phyloP scores from a whole-genome alignment of 2,113 vertebrate genomes.

The Paralichthys olivaceus region DNA sequence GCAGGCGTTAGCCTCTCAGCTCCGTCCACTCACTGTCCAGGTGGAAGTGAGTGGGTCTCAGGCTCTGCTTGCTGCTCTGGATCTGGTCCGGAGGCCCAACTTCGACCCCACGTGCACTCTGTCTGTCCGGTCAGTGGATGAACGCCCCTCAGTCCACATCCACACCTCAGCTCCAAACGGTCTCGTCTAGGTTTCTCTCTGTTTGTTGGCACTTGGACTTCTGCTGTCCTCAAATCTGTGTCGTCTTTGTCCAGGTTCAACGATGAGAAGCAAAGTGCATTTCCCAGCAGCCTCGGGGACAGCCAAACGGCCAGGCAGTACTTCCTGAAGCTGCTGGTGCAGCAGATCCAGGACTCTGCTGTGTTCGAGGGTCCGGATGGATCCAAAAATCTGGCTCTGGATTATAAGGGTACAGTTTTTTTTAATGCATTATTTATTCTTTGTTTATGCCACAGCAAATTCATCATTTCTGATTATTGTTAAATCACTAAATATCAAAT shows the following conservation, averaged over 20 bases:
- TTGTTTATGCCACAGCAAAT: neutral
- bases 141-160: neutral
- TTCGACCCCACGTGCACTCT: slow-evolving; percentile 86
- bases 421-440: neutral
- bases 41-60: slow-evolving; percentile 82
- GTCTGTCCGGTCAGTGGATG: slow-evolving; percentile 78
- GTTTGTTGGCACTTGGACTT: neutral
- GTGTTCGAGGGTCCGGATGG: slow-evolving; percentile 79
- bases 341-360: slow-evolving; percentile 71
- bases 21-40: slow-evolving; percentile 41
- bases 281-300: slow-evolving; percentile 44
- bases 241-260: slow-evolving; percentile 55
- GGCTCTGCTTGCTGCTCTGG: slow-evolving; percentile 85
- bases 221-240: neutral
- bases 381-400: slow-evolving; percentile 76
- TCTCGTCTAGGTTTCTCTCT: too few species aligned
- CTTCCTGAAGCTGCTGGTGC: slow-evolving; percentile 77
- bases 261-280: neutral
- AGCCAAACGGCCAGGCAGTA: slow-evolving; percentile 31
- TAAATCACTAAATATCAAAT: too few species aligned
- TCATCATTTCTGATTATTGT: neutral
- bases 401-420: slow-evolving; percentile 69
- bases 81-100: slow-evolving; percentile 82
- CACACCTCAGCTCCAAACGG: too few species aligned
- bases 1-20: slow-evolving; percentile 37